A percentile compares a stretch with the other conserved stretches of the same genome.
Conservation (phyloP, 1,140 invertebrate genomes). For the Penaeus indicus region DNA sequence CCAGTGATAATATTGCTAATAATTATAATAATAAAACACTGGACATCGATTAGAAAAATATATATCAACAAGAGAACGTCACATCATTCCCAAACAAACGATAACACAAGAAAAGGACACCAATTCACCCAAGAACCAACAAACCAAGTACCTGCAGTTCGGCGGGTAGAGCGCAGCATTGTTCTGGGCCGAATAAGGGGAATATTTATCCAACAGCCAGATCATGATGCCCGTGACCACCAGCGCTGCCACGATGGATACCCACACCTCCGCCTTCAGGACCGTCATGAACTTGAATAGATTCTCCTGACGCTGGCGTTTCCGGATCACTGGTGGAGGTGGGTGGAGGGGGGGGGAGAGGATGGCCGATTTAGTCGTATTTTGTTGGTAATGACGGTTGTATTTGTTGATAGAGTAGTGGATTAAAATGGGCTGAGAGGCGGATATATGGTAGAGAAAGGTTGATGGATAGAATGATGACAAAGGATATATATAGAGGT, state of each 20-base stretch:
- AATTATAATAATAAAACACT: too few species aligned
- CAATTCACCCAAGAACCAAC: neutral
- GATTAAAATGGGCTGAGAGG: neutral
- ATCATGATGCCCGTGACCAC: slow-evolving; percentile 88
- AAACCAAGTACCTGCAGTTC: slow-evolving; percentile 78
- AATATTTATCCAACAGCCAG: slow-evolving; percentile 90
- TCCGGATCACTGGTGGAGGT: slow-evolving; percentile 80
- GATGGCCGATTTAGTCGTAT: too few species aligned
- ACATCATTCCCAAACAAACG: neutral
- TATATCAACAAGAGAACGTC: neutral
- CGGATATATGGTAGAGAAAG: neutral
- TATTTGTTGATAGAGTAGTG: neutral
- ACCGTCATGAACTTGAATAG: slow-evolving; percentile 95
- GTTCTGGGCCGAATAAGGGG: slow-evolving; percentile 88
- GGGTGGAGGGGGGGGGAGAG: too few species aligned
- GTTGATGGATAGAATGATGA: neutral
- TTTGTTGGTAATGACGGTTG: too few species aligned
- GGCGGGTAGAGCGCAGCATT: slow-evolving; percentile 86
- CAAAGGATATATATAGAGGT: neutral
- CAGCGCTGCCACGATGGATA: slow-evolving; percentile 86
- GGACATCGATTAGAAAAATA: too few species aligned
- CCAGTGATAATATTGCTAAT: too few species aligned
- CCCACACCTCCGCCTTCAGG: slow-evolving; percentile 86
- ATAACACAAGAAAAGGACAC: neutral
- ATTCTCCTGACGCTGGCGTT: slow-evolving; percentile 84